Conservation (phyloP, 2,888 invertebrate species). For the Diarsia rubi region DNA sequence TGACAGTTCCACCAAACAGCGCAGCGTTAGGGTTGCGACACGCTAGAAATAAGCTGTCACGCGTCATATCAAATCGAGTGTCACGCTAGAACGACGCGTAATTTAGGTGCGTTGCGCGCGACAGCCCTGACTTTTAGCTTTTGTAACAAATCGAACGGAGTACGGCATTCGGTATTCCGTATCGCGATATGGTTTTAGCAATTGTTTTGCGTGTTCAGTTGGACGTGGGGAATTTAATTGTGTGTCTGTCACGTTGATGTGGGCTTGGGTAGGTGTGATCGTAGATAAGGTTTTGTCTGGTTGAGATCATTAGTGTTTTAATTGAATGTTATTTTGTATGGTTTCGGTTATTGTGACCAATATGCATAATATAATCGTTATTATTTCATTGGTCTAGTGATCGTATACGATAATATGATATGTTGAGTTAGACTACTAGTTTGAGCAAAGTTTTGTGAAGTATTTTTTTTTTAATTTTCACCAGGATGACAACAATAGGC, state of each 20-base stretch:
- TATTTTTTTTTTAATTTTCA: background rate
- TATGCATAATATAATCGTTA: too few relatives aligned
- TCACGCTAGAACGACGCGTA: conserved; percentile 68
- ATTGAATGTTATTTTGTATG: conserved; percentile 10
- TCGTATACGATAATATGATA: background rate
- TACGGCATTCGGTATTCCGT: conserved; percentile 54
- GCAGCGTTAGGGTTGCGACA: conserved; percentile 63
- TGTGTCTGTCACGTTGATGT: conserved; percentile 52
- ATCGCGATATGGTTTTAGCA: conserved; percentile 61
- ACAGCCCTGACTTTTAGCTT: conserved; percentile 64
- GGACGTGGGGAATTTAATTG: conserved; percentile 61
- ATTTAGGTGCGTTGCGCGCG: conserved; percentile 70
- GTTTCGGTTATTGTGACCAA: too few relatives aligned
- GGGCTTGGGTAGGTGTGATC: conserved; percentile 18
- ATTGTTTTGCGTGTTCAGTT: conserved; percentile 62
- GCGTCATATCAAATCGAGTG: conserved; percentile 73
- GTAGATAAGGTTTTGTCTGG: conserved; percentile 25
- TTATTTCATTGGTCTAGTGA: background rate
- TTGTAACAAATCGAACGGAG: conserved; percentile 64
- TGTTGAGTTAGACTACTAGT: background rate
- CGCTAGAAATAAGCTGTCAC: conserved; percentile 74
- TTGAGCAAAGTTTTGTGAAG: background rate
- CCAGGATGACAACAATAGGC: background rate
- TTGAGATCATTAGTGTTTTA: conserved; percentile 32
- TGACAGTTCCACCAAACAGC: conserved; percentile 53